Percentiles rank a stretch among this genome's conserved stretches.
These are phyloP conservation scores for Drosophila teissieri DNA, from an alignment of 1,140 invertebrate genomes.

Conservation along the genomic window DNA sequence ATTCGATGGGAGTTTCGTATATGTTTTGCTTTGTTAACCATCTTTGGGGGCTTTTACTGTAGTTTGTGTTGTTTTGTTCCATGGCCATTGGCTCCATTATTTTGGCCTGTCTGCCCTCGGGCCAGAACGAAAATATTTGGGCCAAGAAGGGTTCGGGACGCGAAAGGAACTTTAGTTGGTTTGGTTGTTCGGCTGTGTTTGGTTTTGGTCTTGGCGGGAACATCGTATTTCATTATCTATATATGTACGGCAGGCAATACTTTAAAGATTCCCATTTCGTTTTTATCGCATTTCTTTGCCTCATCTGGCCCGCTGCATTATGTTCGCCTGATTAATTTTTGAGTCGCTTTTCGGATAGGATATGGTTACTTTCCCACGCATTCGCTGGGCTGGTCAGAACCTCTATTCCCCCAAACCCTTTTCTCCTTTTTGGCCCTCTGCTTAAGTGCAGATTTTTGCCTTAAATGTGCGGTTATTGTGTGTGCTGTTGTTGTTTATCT, in stretches of 20 bases:
- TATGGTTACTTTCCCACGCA: slow-evolving; percentile 59
- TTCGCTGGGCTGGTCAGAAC: neutral
- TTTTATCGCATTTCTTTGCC: slow-evolving; percentile 70
- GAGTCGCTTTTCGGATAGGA: slow-evolving; percentile 33
- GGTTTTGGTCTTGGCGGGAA: slow-evolving; percentile 21
- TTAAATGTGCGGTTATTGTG: slow-evolving; percentile 71
- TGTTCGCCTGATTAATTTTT: slow-evolving; percentile 76
- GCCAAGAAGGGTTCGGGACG: neutral
- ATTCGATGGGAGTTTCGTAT: slow-evolving; percentile 26
- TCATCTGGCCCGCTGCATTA: slow-evolving; percentile 69
- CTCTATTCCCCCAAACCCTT: neutral
- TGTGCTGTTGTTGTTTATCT: slow-evolving; percentile 30
- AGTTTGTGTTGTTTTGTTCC: slow-evolving; percentile 40
- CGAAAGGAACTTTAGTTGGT: slow-evolving; percentile 17
- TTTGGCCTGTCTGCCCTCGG: slow-evolving; percentile 34
- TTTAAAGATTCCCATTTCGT: slow-evolving; percentile 53
- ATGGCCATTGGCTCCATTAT: slow-evolving; percentile 57
- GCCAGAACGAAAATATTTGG: slow-evolving; percentile 25
- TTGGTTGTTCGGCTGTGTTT: slow-evolving; percentile 16
- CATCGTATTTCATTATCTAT: slow-evolving; percentile 59
- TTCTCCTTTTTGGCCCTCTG: slow-evolving; percentile 23
- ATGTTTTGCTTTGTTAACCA: slow-evolving; percentile 49
- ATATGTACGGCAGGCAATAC: slow-evolving; percentile 30
- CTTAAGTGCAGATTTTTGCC: slow-evolving; percentile 75
- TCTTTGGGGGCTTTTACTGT: slow-evolving; percentile 28